phyloP scores from a whole-genome alignment of 1,140 invertebrate species.

The Agrilus planipennis region DNA sequence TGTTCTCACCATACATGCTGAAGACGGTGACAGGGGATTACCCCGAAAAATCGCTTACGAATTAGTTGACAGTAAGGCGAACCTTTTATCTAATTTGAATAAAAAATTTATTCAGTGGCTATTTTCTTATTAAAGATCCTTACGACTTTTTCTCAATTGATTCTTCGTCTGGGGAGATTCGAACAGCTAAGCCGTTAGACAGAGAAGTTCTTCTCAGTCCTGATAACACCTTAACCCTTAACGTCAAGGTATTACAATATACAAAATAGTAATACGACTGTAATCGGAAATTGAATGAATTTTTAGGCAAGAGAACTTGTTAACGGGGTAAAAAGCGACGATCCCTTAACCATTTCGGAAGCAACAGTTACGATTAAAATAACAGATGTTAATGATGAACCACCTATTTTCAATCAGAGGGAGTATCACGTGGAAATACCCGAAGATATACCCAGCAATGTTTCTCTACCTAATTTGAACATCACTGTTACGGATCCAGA shows the following conservation, averaged over 20 bases:
- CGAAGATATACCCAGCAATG: constrained; percentile 71
- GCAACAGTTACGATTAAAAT: constrained; percentile 72
- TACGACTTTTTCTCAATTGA: constrained; percentile 78
- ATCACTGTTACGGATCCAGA: constrained; percentile 81
- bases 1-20: constrained; percentile 64
- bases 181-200: constrained; percentile 72
- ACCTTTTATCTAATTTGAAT: background rate
- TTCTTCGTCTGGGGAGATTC: constrained; percentile 61
- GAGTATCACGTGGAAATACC: constrained; percentile 71
- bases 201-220: constrained; percentile 67
- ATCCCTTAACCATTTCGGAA: constrained; percentile 49
- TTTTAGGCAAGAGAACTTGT: constrained; percentile 64
- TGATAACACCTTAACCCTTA: constrained; percentile 63
- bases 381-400: constrained; percentile 87
- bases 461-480: constrained; percentile 66
- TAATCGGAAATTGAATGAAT: no score
- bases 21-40: constrained; percentile 69
- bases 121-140: constrained; percentile 49
- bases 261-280: no score
- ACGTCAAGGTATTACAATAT: no score
- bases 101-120: background rate
- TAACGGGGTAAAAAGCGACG: constrained; percentile 54
- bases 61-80: constrained; percentile 68
- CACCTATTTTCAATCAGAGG: constrained; percentile 67
- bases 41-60: constrained; percentile 68